phyloP scores from a whole-genome alignment of 2,797 vertebrate species.

The Scyliorhinus canicula region DNA sequence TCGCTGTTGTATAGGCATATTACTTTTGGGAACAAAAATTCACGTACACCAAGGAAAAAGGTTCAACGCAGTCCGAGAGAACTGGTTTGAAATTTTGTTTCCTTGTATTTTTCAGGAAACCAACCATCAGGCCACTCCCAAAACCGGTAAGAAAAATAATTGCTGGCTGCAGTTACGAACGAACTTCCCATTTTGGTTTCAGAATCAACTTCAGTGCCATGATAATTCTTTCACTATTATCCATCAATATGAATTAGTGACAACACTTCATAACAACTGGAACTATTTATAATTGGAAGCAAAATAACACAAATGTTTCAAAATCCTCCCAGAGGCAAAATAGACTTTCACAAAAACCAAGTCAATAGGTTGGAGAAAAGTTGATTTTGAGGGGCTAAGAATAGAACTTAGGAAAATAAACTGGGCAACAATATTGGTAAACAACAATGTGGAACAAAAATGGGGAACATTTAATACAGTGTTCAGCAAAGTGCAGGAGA shows the following conservation, averaged over 20 bases:
- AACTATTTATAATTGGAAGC: neutral
- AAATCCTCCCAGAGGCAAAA: neutral
- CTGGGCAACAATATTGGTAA: too few species aligned
- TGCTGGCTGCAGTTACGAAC: neutral
- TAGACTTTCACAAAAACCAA: neutral
- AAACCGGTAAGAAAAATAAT: constrained; percentile 11
- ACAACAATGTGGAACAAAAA: too few species aligned
- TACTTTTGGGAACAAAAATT: neutral
- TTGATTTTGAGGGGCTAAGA: too few species aligned
- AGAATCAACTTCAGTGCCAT: neutral
- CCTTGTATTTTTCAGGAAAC: constrained; percentile 21
- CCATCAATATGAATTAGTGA: neutral
- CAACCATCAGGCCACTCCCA: neutral
- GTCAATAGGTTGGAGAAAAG: too few species aligned
- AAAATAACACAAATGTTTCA: neutral
- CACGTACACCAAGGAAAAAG: neutral
- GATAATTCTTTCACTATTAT: neutral
- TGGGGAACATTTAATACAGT: too few species aligned
- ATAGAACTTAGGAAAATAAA: too few species aligned
- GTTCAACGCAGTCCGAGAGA: neutral
- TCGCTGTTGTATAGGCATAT: neutral
- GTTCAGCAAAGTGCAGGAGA: too few species aligned
- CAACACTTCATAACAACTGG: neutral
- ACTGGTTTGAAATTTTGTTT: neutral
- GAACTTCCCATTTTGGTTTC: neutral